Base-by-base conservation (phyloP, 2,888 invertebrate genomes). In the Lordiphosa fenestrarum region DNA sequence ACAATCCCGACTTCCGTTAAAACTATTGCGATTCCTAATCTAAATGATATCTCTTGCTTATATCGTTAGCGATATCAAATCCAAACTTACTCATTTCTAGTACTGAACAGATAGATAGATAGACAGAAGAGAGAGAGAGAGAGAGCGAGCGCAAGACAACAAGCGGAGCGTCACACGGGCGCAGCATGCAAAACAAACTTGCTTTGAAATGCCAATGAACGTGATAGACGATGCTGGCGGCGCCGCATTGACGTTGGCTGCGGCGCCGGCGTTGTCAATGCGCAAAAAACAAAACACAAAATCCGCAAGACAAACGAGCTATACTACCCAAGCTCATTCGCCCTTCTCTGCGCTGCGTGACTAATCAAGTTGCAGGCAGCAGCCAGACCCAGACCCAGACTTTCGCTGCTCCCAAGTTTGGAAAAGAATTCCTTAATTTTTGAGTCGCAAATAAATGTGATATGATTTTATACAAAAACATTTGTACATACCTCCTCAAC, bases 131-230 rank as follows among this genome's bases (percentile, higher is more conserved):
- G 9, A 23, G 13, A 10, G 13, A 33, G 23, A 36, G 21, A 21
- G n/a, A n/a, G 35, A 38, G 49, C 40, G 50, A 66, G 53, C 40
- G 21, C 13, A 15, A 15, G 15, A 13, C 13, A 44, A 44, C 15
- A 15, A 19, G 19, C 19, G 33, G 44, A 44, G 44, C 44, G 44
- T 44, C 44, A 33, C 44, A 57, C 74, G 66, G 58, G 53, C 75
- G 68, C 69, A 73, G 71, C 78, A 69, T 71, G 69, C 74, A 76
- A 71, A 42, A 37, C 73, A 80, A 80, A 69, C 66, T 64, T 62
- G 72, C 77, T 73, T 76, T 69, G 60, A 72, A 76, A 76, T 68
- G 70, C 75, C 70, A 78, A 77, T 68, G 70, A 78, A 72, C 74
- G 44, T 44, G 44, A 44, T 33, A 44, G 33, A 44, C 44, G 44